Conservation (phyloP, 2,888 invertebrate species). For the Tridacna crocea region DNA sequence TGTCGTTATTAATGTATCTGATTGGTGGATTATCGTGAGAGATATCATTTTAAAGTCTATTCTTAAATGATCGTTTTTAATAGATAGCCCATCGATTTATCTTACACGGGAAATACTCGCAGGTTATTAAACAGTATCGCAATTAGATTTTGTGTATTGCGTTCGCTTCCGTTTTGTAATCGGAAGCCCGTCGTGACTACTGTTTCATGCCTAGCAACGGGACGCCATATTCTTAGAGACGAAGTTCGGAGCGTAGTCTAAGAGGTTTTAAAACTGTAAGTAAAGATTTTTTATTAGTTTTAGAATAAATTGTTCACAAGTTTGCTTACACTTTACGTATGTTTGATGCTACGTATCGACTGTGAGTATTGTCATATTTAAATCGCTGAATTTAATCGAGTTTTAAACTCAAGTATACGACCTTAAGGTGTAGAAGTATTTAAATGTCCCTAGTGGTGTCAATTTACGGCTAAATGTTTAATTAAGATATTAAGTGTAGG, state of each 20-base stretch:
- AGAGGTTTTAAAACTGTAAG: constrained; percentile 12
- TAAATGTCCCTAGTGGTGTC: constrained; percentile 17
- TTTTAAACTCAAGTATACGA: constrained; percentile 12
- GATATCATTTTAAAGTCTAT: neutral
- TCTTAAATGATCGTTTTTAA: constrained; percentile 4
- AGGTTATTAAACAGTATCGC: neutral
- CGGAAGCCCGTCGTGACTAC: constrained; percentile 35
- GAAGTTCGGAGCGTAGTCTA: neutral
- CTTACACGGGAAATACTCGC: neutral
- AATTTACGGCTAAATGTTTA: constrained; percentile 17
- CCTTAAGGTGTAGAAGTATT: constrained; percentile 3
- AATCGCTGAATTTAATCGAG: neutral
- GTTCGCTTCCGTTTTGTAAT: constrained; percentile 21
- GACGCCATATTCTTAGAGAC: constrained; percentile 72
- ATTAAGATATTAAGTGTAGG: constrained; percentile 17
- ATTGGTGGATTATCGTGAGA: constrained; percentile 15
- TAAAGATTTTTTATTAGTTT: constrained; percentile 8
- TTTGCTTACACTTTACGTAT: neutral
- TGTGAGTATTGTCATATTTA: neutral
- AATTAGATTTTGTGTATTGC: constrained; percentile 4
- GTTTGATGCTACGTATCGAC: neutral
- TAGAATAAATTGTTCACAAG: neutral
- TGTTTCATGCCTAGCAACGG: constrained; percentile 62
- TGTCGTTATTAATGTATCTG: neutral
- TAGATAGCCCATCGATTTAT: constrained; percentile 15